phyloP scores from a whole-genome alignment of 2,888 invertebrate species.

The Oxycera nigricornis region DNA sequence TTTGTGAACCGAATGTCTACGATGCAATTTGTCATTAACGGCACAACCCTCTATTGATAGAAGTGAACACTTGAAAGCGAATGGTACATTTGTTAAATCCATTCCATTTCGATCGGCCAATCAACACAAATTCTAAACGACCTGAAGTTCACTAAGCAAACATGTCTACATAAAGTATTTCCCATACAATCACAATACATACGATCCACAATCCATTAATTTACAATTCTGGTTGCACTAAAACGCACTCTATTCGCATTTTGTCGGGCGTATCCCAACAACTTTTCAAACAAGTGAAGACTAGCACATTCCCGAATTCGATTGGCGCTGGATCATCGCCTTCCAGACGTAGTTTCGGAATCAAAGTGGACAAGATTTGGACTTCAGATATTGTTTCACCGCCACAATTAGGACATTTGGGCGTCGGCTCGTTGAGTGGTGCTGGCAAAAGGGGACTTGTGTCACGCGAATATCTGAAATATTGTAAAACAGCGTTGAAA shows the following conservation, averaged over 20 bases:
- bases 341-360: conserved; percentile 71
- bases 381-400: conserved; percentile 78
- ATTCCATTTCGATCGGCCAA: too few species aligned
- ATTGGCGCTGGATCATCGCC: conserved; percentile 66
- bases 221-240: conserved; percentile 76
- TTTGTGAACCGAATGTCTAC: too few species aligned
- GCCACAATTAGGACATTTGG: conserved; percentile 73
- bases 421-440: conserved; percentile 66
- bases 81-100: too few species aligned
- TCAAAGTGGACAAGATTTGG: conserved; percentile 82
- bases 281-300: conserved; percentile 83
- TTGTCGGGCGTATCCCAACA: conserved; percentile 81
- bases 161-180: too few species aligned
- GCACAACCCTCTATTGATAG: too few species aligned
- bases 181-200: too few species aligned
- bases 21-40: too few species aligned
- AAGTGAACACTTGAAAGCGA: too few species aligned
- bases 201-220: not conserved
- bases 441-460: conserved; percentile 74
- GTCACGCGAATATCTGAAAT: conserved; percentile 76
- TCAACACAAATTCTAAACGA: too few species aligned
- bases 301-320: conserved; percentile 86
- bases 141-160: too few species aligned
- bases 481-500: not conserved
- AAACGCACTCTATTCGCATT: conserved; percentile 72